Base-by-base conservation (phyloP, 2,113 vertebrate species). In the Lampris incognitus region DNA sequence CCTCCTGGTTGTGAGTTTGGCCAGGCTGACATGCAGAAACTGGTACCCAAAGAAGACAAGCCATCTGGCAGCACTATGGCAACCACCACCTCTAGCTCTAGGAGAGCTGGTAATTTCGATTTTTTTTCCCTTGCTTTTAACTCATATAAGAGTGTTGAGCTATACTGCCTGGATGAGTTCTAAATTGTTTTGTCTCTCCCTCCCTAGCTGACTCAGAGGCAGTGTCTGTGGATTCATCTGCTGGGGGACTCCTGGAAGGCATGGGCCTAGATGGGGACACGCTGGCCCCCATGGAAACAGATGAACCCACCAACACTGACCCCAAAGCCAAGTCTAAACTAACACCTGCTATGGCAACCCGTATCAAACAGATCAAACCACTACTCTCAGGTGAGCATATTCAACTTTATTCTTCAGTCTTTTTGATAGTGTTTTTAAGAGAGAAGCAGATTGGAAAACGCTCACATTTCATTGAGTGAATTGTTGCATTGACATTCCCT, bases 321-420 rank as follows among this genome's bases (percentile, higher is more conserved):
- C 92, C 96, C 3, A 97, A 97, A 76, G 90, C 95, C 57, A 98
- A 97, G 84, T 97, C 97, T 70, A 98, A 98, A 91, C 96, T 98
- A 60, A 97, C 96, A 2, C 96, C 97, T 49, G 96, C 97, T 39
- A 98, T 98, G 97, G 96, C 97, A 57, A 97, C 97, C 10, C 95
- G 96, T 75, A 98, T 98, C 78, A 98, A 98, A 79, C 97, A 98
- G 83, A 98, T 98, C 72, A 98, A 98, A 79, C 97, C 97, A 1
- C 86, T 98, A 40, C 93, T 98, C 9, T 98, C 97, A 58, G 97
- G 97, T 97, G 50, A 94, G 93, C 54, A 51, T 10, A 40, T 6
- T 1, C 1, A 38, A 3, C 52, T 46, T 46, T 46, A 7, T 46
- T 46, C 44, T 46, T 24, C 24, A 24, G 24, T 24, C 4, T 46